These are phyloP conservation scores for Drosophila parthenogenetica DNA, from an alignment of 2,888 invertebrate genomes.

Conservation along the genomic window DNA sequence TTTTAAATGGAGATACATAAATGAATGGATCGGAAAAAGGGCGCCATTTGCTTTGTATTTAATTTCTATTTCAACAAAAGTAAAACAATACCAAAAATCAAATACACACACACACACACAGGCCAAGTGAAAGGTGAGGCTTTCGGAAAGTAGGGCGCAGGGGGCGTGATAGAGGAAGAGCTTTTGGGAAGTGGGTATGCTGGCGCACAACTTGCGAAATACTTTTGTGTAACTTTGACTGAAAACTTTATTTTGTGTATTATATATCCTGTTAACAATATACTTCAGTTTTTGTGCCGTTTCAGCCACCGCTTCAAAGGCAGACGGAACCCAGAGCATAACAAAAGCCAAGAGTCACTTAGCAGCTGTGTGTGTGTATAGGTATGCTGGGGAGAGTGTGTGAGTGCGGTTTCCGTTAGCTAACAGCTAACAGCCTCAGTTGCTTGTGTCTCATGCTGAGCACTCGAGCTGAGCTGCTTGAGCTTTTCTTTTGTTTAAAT, in stretches of 20 bases:
- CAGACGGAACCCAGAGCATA: constrained; percentile 58
- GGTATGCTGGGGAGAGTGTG: constrained; percentile 44
- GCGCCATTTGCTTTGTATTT: constrained; percentile 56
- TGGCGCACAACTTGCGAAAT: constrained; percentile 74
- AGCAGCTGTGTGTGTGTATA: constrained; percentile 50
- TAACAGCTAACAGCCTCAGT: constrained; percentile 78
- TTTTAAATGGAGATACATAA: constrained; percentile 23
- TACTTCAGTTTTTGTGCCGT: constrained; percentile 74
- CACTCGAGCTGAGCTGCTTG: constrained; percentile 65
- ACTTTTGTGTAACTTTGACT: constrained; percentile 81
- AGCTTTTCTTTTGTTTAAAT: constrained; percentile 80
- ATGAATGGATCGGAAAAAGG: constrained; percentile 27
- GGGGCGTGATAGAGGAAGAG: no score
- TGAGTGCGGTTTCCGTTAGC: constrained; percentile 81
- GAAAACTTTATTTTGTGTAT: constrained; percentile 82
- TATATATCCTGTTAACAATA: constrained; percentile 82
- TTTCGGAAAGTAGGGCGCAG: not conserved
- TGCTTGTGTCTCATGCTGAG: constrained; percentile 73
- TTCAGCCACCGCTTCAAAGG: constrained; percentile 69
- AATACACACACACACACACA: constrained; percentile 56
- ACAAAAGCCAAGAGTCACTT: constrained; percentile 76
- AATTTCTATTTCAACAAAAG: constrained; percentile 73
- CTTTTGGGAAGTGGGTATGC: constrained; percentile 6
- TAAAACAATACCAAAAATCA: constrained; percentile 80
- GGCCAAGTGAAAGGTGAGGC: constrained; percentile 65